Evolutionary conservation across 2,113 vertebrate genomes (phyloP), one percentile per base, ranked within the genome.

Genomic region (Rutilus rutilus): DNA sequence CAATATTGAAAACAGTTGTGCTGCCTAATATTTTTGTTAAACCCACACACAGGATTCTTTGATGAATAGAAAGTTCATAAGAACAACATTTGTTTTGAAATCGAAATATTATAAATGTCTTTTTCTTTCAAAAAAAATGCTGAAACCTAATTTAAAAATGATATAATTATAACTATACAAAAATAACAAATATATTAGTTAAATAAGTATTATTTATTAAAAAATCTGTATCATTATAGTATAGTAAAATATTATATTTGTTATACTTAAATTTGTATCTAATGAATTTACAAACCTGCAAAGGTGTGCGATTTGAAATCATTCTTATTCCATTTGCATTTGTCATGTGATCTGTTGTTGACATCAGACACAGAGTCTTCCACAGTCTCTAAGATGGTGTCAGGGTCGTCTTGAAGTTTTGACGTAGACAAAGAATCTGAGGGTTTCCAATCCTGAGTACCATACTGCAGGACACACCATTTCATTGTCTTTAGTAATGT

Each of bases 221-320:
- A 25, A 25, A 25, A 17, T 36, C 54, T 23, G 54, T 8, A 54
- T 54, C 5, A 21, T 52, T 54, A 54, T 57, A 21, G 52, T 57
- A 21, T 57, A 57, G 54, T 57, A 21, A 7, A 57, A 21, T 21
- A 57, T 52, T 6, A 17, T 4, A 15, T 54, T 1, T 54, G 21
- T 7, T 21, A 57, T 57, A 21, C 19, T 57, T 57, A 2, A 7
- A 5, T 19, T 14, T 47, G 17, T 76, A 76, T 7, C 36, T 54
- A 21, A 86, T 54, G 12, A 57, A 9, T 45, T 45, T 42, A 75
- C 47, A 15, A 86, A 93, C 91, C 90, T 91, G 57, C 77, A n/a
- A 47, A 27, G 12, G 4, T 5, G 6, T 25, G 84, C 27, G 78
- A 30, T 25, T 19, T 39, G 1, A 15, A 27, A 39, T 33, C 69